Conservation (phyloP, 2,113 vertebrate genomes). For the Progne subis region DNA sequence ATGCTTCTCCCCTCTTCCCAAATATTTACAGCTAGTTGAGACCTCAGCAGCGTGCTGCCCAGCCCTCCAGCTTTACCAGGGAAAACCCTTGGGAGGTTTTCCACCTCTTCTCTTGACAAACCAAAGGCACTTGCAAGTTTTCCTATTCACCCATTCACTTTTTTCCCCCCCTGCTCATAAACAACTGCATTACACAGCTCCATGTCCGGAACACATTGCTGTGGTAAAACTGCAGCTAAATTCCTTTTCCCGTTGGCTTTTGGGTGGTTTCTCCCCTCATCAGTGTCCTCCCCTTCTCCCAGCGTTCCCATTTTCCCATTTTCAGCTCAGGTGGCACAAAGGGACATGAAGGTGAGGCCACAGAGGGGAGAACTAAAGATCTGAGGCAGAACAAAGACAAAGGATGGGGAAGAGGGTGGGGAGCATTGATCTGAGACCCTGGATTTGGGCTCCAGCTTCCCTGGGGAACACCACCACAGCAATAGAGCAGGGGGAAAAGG, state of each 20-base stretch:
- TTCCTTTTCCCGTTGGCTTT: neutral
- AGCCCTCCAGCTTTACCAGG: neutral
- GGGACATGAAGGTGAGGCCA: neutral
- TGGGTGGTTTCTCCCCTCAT: neutral
- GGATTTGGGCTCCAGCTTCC: neutral
- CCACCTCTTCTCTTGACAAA: neutral
- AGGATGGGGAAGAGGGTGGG: neutral
- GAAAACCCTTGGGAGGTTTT: neutral
- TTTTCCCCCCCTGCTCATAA: fast-evolving
- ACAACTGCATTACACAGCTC: fast-evolving
- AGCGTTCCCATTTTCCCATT: fast-evolving
- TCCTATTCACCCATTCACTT: neutral
- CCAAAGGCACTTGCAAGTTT: neutral
- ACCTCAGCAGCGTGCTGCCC: neutral
- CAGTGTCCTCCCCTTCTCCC: neutral
- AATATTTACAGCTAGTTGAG: neutral
- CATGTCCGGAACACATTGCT: fast-evolving
- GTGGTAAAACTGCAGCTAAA: neutral
- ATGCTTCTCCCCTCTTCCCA: neutral
- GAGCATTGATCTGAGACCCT: neutral
- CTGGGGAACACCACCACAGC: neutral
- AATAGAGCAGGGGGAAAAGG: neutral
- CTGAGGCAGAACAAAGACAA: neutral
- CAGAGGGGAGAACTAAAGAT: neutral
- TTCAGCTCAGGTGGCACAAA: neutral